These are phyloP conservation scores for Aythya baeri DNA, from an alignment of 2,113 vertebrate genomes.

Conservation along the genomic window DNA sequence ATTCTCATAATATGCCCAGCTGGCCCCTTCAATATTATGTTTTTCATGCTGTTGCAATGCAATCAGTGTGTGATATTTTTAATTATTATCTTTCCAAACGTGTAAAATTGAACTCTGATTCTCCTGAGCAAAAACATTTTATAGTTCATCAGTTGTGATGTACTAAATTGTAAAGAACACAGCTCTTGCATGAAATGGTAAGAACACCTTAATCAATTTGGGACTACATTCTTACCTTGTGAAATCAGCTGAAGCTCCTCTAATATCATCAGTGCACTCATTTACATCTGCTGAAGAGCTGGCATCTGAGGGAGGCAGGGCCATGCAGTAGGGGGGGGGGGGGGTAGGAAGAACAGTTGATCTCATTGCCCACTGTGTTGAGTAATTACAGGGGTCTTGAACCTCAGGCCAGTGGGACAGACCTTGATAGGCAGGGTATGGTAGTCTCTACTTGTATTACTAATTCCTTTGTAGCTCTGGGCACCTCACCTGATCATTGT, in stretches of 20 bases:
- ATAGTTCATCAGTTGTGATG: not conserved
- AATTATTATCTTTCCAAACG: not conserved
- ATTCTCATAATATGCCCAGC: not conserved
- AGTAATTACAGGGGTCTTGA: not conserved
- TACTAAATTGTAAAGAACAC: not conserved
- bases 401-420: not conserved
- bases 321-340: not conserved
- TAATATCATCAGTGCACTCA: not conserved
- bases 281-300: not conserved
- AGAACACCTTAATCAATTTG: not conserved
- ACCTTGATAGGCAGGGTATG: not conserved
- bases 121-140: not conserved
- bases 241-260: not conserved
- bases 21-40: not conserved
- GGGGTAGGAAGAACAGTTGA: not conserved
- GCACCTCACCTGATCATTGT: not conserved
- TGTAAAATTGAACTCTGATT: not conserved
- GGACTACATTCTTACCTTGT: not conserved
- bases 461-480: not conserved
- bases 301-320: not conserved
- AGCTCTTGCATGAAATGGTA: not conserved
- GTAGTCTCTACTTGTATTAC: not conserved
- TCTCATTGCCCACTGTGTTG: rapidly evolving
- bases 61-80: not conserved
- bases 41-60: not conserved